phyloP scores from a whole-genome alignment of 2,888 invertebrate species.

The Agonopterix subpropinquella region DNA sequence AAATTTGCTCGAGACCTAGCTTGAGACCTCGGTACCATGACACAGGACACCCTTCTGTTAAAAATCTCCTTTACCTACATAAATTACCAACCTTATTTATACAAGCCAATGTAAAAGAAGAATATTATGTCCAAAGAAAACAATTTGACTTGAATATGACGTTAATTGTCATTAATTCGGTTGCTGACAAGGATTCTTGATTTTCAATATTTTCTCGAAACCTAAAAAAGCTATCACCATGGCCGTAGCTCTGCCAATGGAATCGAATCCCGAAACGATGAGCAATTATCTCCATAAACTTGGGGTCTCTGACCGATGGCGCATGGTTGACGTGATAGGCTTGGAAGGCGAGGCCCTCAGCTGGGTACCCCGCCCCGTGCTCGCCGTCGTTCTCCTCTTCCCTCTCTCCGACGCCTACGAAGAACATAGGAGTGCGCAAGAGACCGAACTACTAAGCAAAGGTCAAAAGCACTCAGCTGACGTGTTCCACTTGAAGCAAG shows the following conservation, averaged over 20 bases:
- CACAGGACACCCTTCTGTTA: too few relatives aligned
- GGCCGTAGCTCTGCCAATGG: slow-evolving; percentile 58
- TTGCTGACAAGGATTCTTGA: too few relatives aligned
- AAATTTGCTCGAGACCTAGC: too few relatives aligned
- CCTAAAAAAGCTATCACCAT: slow-evolving; percentile 17
- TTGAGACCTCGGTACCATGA: too few relatives aligned
- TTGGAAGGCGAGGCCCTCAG: slow-evolving; percentile 89
- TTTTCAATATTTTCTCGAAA: too few relatives aligned
- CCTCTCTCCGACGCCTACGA: slow-evolving; percentile 88
- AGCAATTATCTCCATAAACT: slow-evolving; percentile 83
- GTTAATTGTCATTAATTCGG: too few relatives aligned
- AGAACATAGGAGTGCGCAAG: slow-evolving; percentile 78
- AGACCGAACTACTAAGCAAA: slow-evolving; percentile 73
- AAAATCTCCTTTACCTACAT: too few relatives aligned
- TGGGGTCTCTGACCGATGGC: slow-evolving; percentile 88
- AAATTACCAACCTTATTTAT: too few relatives aligned
- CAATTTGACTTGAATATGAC: too few relatives aligned
- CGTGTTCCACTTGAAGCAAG: slow-evolving; percentile 91
- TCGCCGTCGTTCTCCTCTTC: slow-evolving; percentile 90
- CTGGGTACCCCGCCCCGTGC: slow-evolving; percentile 89
- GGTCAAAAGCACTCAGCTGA: slow-evolving; percentile 75
- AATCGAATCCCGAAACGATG: slow-evolving; percentile 77
- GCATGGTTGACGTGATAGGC: slow-evolving; percentile 93
- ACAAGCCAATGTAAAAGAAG: too few relatives aligned
- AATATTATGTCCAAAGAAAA: too few relatives aligned